Percentiles rank a stretch among this genome's conserved stretches.
phyloP scores from a whole-genome alignment of 2,888 invertebrate genomes.

The Drosophila mulleri region DNA sequence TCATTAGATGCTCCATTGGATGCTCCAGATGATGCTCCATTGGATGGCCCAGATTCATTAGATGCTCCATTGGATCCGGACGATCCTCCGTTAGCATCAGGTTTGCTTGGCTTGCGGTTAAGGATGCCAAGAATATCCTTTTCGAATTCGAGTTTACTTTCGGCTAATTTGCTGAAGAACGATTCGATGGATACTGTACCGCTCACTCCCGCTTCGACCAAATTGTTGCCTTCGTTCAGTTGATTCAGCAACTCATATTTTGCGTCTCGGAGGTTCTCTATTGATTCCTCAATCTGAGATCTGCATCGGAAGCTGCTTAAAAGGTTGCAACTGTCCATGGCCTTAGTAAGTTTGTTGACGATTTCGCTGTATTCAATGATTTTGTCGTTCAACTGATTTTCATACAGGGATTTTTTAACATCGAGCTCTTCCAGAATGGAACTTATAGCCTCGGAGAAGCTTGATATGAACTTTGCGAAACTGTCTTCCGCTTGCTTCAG shows the following conservation, averaged over 20 bases:
- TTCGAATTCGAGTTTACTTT: constrained; percentile 7
- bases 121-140: background rate
- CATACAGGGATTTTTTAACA: background rate
- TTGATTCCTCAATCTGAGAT: constrained; percentile 14
- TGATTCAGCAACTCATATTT: background rate
- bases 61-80: background rate
- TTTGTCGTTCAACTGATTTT: constrained; percentile 21
- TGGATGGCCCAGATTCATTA: background rate
- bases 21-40: background rate
- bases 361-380: constrained; percentile 15
- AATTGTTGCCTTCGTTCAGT: background rate
- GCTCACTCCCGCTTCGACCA: constrained; percentile 8
- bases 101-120: background rate
- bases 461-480: background rate
- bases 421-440: constrained; percentile 4
- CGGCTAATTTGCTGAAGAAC: background rate
- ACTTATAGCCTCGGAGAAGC: background rate
- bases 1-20: background rate
- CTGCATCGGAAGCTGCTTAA: background rate
- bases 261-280: constrained; percentile 17
- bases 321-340: background rate
- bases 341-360: background rate
- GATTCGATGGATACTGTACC: background rate
- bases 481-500: background rate
- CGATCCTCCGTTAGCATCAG: background rate